phyloP scores from a whole-genome alignment of 2,113 vertebrate species.

The Pleuronectes platessa region DNA sequence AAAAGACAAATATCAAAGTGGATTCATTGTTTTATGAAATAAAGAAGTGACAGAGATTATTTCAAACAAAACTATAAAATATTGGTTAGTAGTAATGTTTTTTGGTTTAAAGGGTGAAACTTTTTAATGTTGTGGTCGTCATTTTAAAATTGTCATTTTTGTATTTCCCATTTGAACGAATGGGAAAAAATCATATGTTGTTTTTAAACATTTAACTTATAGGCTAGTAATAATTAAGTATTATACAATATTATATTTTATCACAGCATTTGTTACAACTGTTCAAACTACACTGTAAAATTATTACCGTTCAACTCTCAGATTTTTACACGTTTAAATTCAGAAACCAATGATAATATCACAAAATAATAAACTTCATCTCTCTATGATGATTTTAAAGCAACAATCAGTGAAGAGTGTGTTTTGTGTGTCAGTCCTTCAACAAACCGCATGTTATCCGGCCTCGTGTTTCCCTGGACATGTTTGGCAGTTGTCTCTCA shows the following conservation, averaged over 20 bases:
- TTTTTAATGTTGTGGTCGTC: neutral
- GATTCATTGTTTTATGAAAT: no score
- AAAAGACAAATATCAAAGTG: no score
- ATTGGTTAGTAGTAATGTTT: no score
- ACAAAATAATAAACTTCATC: neutral
- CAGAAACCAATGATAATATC: neutral
- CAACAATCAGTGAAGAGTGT: conserved; percentile 1
- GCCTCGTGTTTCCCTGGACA: conserved; percentile 30
- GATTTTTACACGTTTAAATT: neutral
- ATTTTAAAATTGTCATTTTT: neutral
- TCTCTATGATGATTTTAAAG: no score
- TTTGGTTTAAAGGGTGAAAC: conserved; percentile 3
- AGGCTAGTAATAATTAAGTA: neutral
- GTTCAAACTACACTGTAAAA: no score
- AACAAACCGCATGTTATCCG: neutral
- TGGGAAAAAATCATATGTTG: neutral
- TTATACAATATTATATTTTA: neutral
- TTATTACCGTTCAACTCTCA: neutral
- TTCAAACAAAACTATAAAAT: no score
- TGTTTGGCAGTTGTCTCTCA: conserved; percentile 65
- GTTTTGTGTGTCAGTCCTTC: no score
- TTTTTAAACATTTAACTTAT: neutral
- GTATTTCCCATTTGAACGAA: neutral
- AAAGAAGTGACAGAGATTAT: no score
- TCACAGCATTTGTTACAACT: no score